Conservation (phyloP, 2,888 invertebrate species). For the Lithophane semibrunnea region DNA sequence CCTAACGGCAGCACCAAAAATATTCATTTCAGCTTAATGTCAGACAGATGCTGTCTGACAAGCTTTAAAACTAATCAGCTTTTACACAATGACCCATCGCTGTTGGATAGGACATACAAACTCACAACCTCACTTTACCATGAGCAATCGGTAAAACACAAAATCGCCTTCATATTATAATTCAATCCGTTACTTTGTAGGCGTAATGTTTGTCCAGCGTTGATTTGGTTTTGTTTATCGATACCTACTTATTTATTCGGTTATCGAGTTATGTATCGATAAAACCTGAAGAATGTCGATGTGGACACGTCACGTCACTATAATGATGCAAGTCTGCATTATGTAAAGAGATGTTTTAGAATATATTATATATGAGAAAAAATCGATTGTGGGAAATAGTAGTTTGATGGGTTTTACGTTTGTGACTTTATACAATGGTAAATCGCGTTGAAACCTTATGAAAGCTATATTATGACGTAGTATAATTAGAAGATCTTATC, state of each 20-base stretch:
- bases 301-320: slow-evolving; percentile 48
- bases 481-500: background rate
- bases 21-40: no score
- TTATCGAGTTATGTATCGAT: slow-evolving; percentile 72
- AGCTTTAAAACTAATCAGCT: background rate
- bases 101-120: background rate
- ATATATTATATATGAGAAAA: slow-evolving; percentile 37
- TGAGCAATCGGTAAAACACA: slow-evolving; percentile 30
- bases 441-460: background rate
- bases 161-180: slow-evolving; percentile 40
- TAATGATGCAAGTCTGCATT: slow-evolving; percentile 63
- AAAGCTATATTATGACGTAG: background rate
- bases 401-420: slow-evolving; percentile 15
- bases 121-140: slow-evolving; percentile 12
- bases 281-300: slow-evolving; percentile 60
- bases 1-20: no score
- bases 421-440: slow-evolving; percentile 24
- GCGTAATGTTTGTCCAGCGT: slow-evolving; percentile 68
- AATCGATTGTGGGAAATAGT: slow-evolving; percentile 31
- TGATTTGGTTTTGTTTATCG: slow-evolving; percentile 72
- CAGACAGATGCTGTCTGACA: no score
- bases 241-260: slow-evolving; percentile 71
- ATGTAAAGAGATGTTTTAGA: slow-evolving; percentile 45
- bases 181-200: slow-evolving; percentile 65
- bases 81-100: background rate